Conservation (phyloP, 2,888 invertebrate genomes). For the Sphaeridia pumilis region DNA sequence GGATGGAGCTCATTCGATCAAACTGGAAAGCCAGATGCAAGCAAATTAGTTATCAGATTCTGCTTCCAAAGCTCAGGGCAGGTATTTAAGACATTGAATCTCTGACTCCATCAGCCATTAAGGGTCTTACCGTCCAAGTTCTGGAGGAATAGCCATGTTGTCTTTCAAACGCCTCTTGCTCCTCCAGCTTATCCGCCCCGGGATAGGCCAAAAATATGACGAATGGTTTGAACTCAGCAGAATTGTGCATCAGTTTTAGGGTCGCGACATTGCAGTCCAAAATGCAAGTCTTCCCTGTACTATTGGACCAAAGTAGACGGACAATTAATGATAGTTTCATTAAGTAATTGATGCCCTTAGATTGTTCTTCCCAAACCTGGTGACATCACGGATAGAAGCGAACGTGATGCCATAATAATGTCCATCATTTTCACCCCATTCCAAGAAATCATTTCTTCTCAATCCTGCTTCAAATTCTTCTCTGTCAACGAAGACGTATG, state of each 20-base stretch:
- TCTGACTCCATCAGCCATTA: background rate
- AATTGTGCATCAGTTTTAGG: slow-evolving; percentile 80
- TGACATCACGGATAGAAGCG: slow-evolving; percentile 77
- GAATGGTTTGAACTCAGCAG: slow-evolving; percentile 87
- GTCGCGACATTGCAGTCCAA: slow-evolving; percentile 83
- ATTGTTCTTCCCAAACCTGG: slow-evolving; percentile 38
- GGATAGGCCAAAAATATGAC: slow-evolving; percentile 87
- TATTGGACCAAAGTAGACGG: background rate
- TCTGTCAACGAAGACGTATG: slow-evolving; percentile 83
- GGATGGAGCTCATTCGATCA: slow-evolving; percentile 77
- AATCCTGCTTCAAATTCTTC: slow-evolving; percentile 89
- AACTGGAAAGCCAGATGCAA: slow-evolving; percentile 49
- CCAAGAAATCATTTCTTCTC: slow-evolving; percentile 76
- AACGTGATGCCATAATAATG: slow-evolving; percentile 89
- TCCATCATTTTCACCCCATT: slow-evolving; percentile 90
- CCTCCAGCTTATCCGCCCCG: slow-evolving; percentile 76
- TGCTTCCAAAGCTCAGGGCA: too few species aligned
- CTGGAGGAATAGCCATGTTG: slow-evolving; percentile 65
- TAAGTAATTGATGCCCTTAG: background rate
- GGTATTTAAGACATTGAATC: background rate
- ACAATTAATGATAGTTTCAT: background rate
- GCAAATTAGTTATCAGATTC: background rate
- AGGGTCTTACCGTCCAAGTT: slow-evolving; percentile 57
- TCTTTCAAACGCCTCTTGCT: slow-evolving; percentile 57
- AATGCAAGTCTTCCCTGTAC: slow-evolving; percentile 78